Evolutionary conservation across 1,140 invertebrate genomes (phyloP).

Genomic region (Apis laboriosa): DNA sequence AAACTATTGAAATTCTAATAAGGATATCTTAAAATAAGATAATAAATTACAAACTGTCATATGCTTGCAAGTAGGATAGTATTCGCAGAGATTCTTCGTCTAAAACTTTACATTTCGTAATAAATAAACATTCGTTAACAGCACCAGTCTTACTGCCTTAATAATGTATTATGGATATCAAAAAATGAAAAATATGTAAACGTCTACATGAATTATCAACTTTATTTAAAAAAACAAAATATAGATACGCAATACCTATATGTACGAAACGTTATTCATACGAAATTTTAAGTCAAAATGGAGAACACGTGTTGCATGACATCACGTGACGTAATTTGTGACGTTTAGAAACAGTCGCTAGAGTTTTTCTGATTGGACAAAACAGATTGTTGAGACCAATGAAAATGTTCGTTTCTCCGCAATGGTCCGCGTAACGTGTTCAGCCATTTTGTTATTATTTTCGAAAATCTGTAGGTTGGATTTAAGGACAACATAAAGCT

Average conservation of each 20-base stretch:
- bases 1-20: conserved; percentile 1
- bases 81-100: conserved; percentile 36
- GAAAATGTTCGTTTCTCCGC: conserved; percentile 64
- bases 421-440: conserved; percentile 69
- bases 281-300: conserved; percentile 53
- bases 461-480: conserved; percentile 76
- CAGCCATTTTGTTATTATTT: conserved; percentile 79
- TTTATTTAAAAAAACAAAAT: background rate
- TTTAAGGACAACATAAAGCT: conserved; percentile 56
- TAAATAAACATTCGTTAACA: background rate
- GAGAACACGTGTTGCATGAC: conserved; percentile 68
- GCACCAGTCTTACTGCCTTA: background rate
- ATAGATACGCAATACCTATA: background rate
- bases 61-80: conserved; percentile 41
- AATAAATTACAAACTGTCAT: conserved; percentile 11
- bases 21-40: conserved; percentile 3
- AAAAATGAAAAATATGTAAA: background rate
- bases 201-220: background rate
- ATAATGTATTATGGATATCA: background rate
- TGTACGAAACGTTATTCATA: conserved; percentile 14
- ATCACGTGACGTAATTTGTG: conserved; percentile 61
- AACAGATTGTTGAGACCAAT: conserved; percentile 59
- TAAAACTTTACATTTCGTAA: background rate
- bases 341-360: conserved; percentile 68
- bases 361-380: conserved; percentile 62